These are phyloP conservation scores for Gymnocheta viridis DNA, from an alignment of 2,888 invertebrate species.

Conservation along the genomic window DNA sequence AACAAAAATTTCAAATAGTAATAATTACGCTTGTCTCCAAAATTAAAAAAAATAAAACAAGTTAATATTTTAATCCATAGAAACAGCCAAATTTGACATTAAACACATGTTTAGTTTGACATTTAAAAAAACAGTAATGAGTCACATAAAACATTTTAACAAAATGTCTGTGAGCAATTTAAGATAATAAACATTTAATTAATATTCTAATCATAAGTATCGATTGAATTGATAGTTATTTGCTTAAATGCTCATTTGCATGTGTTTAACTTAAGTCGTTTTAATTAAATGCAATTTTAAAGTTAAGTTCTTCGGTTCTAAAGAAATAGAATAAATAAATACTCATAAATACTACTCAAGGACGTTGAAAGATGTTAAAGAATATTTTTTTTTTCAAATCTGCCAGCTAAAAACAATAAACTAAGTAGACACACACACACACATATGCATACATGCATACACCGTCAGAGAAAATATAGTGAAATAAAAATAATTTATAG, in stretches of 20 bases:
- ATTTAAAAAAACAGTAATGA: conserved; percentile 26
- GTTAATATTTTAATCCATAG: not conserved
- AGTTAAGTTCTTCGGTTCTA: conserved; percentile 13
- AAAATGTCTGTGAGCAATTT: conserved; percentile 9
- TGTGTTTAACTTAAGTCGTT: conserved; percentile 22
- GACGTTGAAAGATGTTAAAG: conserved; percentile 41
- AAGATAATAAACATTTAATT: conserved; percentile 20
- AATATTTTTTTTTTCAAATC: conserved; percentile 16
- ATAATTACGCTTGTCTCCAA: not conserved
- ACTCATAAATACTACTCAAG: conserved; percentile 9
- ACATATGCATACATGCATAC: not conserved
- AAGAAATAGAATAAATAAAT: not conserved
- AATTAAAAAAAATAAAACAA: not conserved
- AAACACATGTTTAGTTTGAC: conserved; percentile 15
- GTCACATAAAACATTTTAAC: conserved; percentile 18
- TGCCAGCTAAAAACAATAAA: not conserved
- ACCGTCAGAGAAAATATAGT: not conserved
- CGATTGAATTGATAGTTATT: conserved; percentile 42
- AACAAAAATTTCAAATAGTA: not conserved
- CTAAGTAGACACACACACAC: not conserved
- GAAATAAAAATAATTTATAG: not conserved
- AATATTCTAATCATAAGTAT: conserved; percentile 51
- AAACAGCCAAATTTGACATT: conserved; percentile 1
- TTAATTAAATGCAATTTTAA: conserved; percentile 40
- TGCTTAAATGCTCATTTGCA: conserved; percentile 33